phyloP scores from a whole-genome alignment of 2,113 vertebrate species.

The Telmatochromis sp. region DNA sequence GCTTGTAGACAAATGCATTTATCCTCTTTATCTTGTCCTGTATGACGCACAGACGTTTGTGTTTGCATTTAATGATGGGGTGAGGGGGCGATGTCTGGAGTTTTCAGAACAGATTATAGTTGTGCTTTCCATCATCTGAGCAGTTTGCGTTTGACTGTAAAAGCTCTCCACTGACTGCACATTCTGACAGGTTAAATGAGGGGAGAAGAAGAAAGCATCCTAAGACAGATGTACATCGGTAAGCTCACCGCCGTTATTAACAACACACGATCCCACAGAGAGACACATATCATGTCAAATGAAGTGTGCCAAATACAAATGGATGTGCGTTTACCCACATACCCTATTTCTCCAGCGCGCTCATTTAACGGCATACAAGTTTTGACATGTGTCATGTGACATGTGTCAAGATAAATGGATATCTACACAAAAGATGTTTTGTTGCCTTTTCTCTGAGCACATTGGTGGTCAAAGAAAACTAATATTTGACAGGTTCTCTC shows the following conservation, averaged over 20 bases:
- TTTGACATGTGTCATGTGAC: neutral
- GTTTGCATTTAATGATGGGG: neutral
- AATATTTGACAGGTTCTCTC: neutral
- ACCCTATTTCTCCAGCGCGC: neutral
- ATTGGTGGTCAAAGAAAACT: neutral
- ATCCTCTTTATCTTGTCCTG: neutral
- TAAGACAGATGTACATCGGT: neutral
- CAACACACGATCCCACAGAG: neutral
- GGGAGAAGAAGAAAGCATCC: neutral
- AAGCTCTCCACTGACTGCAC: neutral
- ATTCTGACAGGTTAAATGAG: neutral
- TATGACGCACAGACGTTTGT: neutral
- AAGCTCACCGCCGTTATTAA: neutral
- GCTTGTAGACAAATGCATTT: neutral
- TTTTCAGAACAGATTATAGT: neutral
- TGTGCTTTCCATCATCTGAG: neutral
- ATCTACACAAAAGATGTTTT: neutral
- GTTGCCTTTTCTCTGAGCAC: neutral
- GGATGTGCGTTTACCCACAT: neutral
- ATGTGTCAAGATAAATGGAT: neutral
- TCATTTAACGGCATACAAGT: neutral
- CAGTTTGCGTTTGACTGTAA: neutral
- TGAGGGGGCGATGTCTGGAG: neutral
- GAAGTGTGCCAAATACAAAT: neutral
- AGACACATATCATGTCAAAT: neutral